These are phyloP conservation scores for Aeoliscus strigatus DNA, from an alignment of 2,797 vertebrate species.

Conservation along the genomic window DNA sequence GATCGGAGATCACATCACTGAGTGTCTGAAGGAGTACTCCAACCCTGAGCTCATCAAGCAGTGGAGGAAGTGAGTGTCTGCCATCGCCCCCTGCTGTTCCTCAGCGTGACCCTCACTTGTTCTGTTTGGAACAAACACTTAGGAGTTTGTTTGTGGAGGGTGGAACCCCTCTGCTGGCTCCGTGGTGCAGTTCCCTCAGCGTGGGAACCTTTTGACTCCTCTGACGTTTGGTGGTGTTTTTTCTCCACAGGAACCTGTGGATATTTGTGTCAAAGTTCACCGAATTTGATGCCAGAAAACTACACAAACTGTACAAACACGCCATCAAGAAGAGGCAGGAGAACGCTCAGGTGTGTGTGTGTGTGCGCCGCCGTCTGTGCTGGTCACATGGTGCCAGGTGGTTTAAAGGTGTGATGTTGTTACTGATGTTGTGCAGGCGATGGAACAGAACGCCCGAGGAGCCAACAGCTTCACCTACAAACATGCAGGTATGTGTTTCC, in stretches of 20 bases:
- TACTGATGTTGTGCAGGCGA: slow-evolving; percentile 72
- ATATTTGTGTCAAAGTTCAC: slow-evolving; percentile 99
- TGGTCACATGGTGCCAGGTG: no score
- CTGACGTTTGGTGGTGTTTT: no score
- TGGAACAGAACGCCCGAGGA: slow-evolving; percentile 85
- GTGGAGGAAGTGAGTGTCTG: slow-evolving; percentile 94
- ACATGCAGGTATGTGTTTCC: slow-evolving; percentile 81
- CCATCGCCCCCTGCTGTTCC: no score
- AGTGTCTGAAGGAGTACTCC: slow-evolving; percentile 94
- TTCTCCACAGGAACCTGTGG: slow-evolving; percentile 89
- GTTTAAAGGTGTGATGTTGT: slow-evolving; percentile 1
- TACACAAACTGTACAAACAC: slow-evolving; percentile 97
- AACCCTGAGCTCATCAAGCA: slow-evolving; percentile 96
- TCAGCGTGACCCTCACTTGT: neutral
- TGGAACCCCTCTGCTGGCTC: no score
- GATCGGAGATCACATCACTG: slow-evolving; percentile 98
- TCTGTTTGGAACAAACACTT: no score
- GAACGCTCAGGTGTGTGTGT: slow-evolving; percentile 81
- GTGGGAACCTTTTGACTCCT: no score
- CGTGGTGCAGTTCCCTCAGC: no score
- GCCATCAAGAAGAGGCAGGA: slow-evolving; percentile 98
- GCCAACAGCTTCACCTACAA: slow-evolving; percentile 81
- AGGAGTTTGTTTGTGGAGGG: no score
- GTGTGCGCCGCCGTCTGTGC: neutral
- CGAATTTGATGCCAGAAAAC: slow-evolving; percentile 96